Base-by-base conservation (phyloP, 2,113 vertebrate species). In the Hippocampus abdominalis region DNA sequence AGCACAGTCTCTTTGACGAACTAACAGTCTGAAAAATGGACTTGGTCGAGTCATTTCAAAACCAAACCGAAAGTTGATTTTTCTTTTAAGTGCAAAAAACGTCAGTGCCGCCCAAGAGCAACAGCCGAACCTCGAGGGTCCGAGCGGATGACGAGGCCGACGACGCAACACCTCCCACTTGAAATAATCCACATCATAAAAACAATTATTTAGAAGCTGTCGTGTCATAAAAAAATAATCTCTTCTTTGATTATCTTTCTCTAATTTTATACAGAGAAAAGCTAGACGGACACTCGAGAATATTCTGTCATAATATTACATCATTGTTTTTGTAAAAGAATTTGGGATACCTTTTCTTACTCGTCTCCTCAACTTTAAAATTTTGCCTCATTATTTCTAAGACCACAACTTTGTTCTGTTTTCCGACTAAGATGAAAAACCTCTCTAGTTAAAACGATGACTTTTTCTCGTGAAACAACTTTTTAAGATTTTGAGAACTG, bases 11-110 rank as follows among this genome's bases (percentile, higher is more conserved):
- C 32, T 21, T 62, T 39, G 21, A 56, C 5, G 39, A 68, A 56
- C 5, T 39, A 68, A 75, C 9, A 61, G 56, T 8, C 53, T 57
- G n/a, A 68, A 23, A 75, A 73, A 73, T 76, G 20, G 25, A 54
- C 51, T 7, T 65, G 36, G 29, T 39, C 8, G 20, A 71, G 9
- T 21, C 6, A n/a, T 59, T 42, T 16, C 7, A 61, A 73, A 59
- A 68, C 20, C 16, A 18, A 66, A 67, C 15, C 54, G 25, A 20
- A 56, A 46, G 32, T 57, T n/a, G 25, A 36, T 48, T 18, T 69
- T 8, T 23, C 27, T 4, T 49, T 63, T 11, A 66, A 59, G 66
- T 74, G 72, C 66, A 78, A 70, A 66, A 16, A 36, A 6, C 5
- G 60, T 71, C 66, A 71, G 40, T 15, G 40, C 57, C 63, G 48